These are phyloP conservation scores for Nyctereutes procyonoides DNA, from an alignment of 2,113 vertebrate genomes.

Conservation along the genomic window DNA sequence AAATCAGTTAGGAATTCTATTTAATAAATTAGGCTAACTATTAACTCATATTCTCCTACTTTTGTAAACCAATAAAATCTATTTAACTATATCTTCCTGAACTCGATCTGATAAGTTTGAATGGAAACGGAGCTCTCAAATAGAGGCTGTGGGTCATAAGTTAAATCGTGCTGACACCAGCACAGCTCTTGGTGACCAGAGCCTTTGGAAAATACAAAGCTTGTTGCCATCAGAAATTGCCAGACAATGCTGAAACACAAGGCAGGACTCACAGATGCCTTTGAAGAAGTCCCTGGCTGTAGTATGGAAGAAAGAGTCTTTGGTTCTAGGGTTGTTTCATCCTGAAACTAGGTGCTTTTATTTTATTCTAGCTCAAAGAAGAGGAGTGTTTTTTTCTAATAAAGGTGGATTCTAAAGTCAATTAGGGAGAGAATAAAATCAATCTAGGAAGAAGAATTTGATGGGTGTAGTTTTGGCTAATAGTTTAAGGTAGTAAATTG, in stretches of 20 bases:
- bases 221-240: neutral
- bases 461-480: neutral
- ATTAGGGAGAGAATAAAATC: constrained; percentile 54
- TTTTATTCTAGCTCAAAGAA: constrained; percentile 24
- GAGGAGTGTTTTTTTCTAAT: constrained; percentile 40
- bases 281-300: neutral
- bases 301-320: neutral
- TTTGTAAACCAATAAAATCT: neutral
- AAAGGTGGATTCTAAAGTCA: constrained; percentile 46
- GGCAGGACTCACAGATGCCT: neutral
- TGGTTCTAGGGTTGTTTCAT: neutral
- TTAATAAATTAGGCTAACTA: neutral
- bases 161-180: neutral
- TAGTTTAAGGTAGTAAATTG: neutral
- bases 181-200: neutral
- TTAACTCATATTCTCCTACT: neutral
- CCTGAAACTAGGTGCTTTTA: neutral
- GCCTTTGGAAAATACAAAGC: neutral
- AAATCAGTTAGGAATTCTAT: constrained; percentile 38
- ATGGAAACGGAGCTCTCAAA: neutral
- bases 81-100: neutral
- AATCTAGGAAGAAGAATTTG: constrained; percentile 13
- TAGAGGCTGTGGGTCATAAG: neutral
- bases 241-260: neutral
- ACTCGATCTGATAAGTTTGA: neutral